Base-by-base conservation (phyloP, 2,888 invertebrate genomes). In the Drosophila mercatorum region DNA sequence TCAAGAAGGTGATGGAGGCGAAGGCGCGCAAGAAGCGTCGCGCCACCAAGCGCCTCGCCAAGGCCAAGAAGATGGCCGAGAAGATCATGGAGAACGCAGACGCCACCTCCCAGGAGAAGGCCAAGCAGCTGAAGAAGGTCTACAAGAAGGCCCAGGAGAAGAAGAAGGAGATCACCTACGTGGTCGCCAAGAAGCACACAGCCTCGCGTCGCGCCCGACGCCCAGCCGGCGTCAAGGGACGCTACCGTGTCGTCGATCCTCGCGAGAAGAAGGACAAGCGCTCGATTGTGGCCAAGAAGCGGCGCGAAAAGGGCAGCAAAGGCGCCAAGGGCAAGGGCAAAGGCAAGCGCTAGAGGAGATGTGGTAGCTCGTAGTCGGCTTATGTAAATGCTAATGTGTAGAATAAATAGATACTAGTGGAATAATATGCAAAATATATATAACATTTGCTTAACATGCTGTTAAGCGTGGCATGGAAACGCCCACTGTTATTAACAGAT, bases 1-100 rank as follows among this genome's bases (percentile, higher is more conserved):
- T 99, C 73, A 99, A 99, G 94, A 99, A 99, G 93, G 97, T 99
- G 0, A 95, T 98, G 81, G 98, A 99, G 94, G 99, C 99, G 0
- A 99, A 98, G 93, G 98, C 98, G 0, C 95, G 99, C 64, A 99
- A 99, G 95, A 98, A 98, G 96, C 96, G 96, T 93, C 96, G 98
- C 78, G 96, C 97, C 75, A 92, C 97, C 68, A 96, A 95, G 90
- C 96, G 96, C 91, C 93, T 99, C 93, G 97, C 98, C 79, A 97
- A 96, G 89, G 98, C 98, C 0, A 97, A 98, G 94, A 99, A 99
- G 94, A 98, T 97, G 93, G 97, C 98, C 0, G 99, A 99, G 92
- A 95, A 95, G n/a, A 94, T 99, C 34, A 95, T 98, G 94, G 98
- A 99, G 63, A 97, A 96, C 91, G 94, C 94, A 0, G 98, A 98